Conservation (phyloP, 2,797 vertebrate species). For the Danio tinwini region DNA sequence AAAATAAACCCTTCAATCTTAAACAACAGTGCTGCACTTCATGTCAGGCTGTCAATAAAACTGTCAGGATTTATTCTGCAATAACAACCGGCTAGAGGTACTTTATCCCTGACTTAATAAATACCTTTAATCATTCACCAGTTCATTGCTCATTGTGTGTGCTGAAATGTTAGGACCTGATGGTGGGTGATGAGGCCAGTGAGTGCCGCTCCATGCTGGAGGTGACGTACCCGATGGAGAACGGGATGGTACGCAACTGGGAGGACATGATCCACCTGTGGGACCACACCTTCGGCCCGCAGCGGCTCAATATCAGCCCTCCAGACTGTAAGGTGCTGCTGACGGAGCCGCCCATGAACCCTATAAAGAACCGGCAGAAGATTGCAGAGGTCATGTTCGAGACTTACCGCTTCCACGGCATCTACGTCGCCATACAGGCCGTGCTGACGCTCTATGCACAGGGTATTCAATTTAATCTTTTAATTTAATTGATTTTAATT, state of each 20-base stretch:
- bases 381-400: conserved; percentile 85
- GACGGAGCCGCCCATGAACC: conserved; percentile 86
- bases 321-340: conserved; percentile 82
- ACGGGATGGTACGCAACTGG: conserved; percentile 84
- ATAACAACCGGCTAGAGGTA: too few relatives aligned
- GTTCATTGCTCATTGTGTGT: too few relatives aligned
- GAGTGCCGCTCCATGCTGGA: conserved; percentile 84
- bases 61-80: too few relatives aligned
- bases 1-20: too few relatives aligned
- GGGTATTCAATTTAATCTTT: too few relatives aligned
- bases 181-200: conserved; percentile 85
- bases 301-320: conserved; percentile 76
- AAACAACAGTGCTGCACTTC: too few relatives aligned
- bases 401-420: conserved; percentile 81
- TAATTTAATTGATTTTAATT: too few relatives aligned
- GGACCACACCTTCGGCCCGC: conserved; percentile 83
- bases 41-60: too few relatives aligned
- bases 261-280: conserved; percentile 86
- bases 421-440: conserved; percentile 85
- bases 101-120: too few relatives aligned
- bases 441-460: conserved; percentile 86
- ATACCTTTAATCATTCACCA: too few relatives aligned
- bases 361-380: conserved; percentile 84
- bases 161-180: conserved; percentile 78
- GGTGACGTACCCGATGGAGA: conserved; percentile 86